Percentiles rank a stretch among this genome's conserved stretches.
Evolutionary conservation across 1,140 invertebrate genomes (phyloP).

Genomic region (Drosophila pachea): DNA sequence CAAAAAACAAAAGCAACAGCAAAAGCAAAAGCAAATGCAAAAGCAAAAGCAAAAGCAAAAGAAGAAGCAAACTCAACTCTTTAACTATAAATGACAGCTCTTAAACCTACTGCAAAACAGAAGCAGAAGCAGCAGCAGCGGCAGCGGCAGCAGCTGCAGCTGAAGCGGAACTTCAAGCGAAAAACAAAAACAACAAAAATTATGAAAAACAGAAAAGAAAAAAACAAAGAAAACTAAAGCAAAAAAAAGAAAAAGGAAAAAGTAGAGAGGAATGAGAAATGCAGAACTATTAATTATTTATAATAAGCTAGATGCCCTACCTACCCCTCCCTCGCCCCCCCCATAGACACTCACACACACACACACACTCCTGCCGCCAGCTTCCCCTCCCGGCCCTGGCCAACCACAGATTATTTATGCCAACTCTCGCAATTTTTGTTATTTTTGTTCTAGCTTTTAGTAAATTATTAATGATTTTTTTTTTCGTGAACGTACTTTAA

Average conservation of each 20-base stretch:
- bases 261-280: conserved; percentile 19
- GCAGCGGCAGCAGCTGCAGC: conserved; percentile 4
- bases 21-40: neutral
- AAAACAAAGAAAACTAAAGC: conserved; percentile 20
- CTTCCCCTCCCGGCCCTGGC: conserved; percentile 24
- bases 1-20: conserved; percentile 13
- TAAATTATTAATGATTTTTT: conserved; percentile 73
- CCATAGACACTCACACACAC: neutral
- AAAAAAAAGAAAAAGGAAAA: conserved; percentile 9
- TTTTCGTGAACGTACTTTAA: conserved; percentile 51
- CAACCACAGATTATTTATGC: conserved; percentile 55
- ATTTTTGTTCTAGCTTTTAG: conserved; percentile 74
- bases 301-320: conserved; percentile 59
- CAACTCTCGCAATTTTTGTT: conserved; percentile 61
- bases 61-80: conserved; percentile 56
- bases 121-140: conserved; percentile 27
- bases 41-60: conserved; percentile 23
- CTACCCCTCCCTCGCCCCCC: neutral
- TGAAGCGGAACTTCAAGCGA: conserved; percentile 24
- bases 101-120: conserved; percentile 71
- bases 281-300: conserved; percentile 65
- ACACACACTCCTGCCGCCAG: neutral
- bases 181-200: conserved; percentile 15
- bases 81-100: conserved; percentile 71
- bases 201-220: conserved; percentile 12